These are phyloP conservation scores for Drosophila seguyi DNA, from an alignment of 1,140 invertebrate genomes.

Conservation along the genomic window DNA sequence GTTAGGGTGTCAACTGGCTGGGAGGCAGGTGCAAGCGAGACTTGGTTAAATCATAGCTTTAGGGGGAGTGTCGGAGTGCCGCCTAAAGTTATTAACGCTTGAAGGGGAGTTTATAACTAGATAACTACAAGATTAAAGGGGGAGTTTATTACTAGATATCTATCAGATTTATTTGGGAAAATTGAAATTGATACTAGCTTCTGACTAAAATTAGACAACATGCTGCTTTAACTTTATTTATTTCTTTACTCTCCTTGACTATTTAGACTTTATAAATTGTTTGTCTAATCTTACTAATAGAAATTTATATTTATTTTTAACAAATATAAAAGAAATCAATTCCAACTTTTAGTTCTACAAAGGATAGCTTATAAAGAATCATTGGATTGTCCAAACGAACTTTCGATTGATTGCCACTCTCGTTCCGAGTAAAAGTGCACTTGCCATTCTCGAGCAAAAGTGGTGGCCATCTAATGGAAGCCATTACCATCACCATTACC, in stretches of 20 bases:
- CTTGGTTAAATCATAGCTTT: constrained; percentile 39
- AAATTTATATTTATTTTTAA: neutral
- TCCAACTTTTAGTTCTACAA: neutral
- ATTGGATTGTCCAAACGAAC: constrained; percentile 18
- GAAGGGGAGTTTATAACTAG: neutral
- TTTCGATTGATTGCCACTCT: constrained; percentile 67
- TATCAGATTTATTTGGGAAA: neutral
- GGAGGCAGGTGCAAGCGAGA: constrained; percentile 43
- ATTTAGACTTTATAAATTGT: neutral
- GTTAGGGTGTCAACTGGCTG: constrained; percentile 71
- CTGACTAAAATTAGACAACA: neutral
- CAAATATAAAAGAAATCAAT: neutral
- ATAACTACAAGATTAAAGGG: neutral
- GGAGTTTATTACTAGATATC: neutral
- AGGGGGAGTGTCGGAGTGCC: constrained; percentile 16
- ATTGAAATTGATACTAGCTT: neutral
- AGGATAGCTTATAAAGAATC: neutral
- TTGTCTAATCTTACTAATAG: too few relatives aligned
- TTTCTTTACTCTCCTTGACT: neutral
- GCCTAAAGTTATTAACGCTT: constrained; percentile 11
- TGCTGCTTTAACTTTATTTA: neutral
- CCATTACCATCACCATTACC: constrained; percentile 27
- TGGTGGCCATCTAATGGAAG: constrained; percentile 47
- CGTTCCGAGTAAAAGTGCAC: constrained; percentile 66
- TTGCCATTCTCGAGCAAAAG: constrained; percentile 57